Evolutionary conservation across 2,113 vertebrate species (phyloP).

Genomic region (Galeopterus variegatus): DNA sequence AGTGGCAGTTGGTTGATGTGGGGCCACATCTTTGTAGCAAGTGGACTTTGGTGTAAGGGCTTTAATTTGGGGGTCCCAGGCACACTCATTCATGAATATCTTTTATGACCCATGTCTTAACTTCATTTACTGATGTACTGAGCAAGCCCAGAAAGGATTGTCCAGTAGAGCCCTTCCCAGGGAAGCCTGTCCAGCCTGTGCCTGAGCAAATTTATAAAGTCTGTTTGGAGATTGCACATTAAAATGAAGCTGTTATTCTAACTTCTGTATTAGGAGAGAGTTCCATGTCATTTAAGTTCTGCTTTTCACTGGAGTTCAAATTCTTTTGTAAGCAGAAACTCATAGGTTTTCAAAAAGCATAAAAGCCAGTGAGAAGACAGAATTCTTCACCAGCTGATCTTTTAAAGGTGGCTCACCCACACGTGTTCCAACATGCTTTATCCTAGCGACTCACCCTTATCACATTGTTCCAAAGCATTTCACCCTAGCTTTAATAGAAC

Average conservation of each 20-base stretch:
- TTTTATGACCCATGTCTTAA: background rate
- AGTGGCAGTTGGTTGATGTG: accelerated
- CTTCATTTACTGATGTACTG: background rate
- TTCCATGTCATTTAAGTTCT: background rate
- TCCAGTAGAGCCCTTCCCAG: background rate
- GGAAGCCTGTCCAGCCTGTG: no score
- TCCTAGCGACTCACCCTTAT: background rate
- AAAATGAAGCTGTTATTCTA: background rate
- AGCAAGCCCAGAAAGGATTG: no score
- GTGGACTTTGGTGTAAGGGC: no score
- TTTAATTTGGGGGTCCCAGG: background rate
- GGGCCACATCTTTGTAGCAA: accelerated
- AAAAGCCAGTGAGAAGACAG: background rate
- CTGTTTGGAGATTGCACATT: background rate
- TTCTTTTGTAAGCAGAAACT: background rate
- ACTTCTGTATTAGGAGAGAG: background rate
- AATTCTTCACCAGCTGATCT: background rate
- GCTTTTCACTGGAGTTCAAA: background rate
- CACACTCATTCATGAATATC: background rate
- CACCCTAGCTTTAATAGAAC: background rate
- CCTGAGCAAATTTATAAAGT: background rate
- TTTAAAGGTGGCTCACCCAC: background rate
- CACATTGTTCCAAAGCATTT: background rate
- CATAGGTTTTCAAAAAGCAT: background rate
- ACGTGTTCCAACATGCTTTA: background rate